Percentiles rank a stretch among this genome's conserved stretches.
phyloP scores from a whole-genome alignment of 2,797 vertebrate species.

The Anabacerthia variegaticeps region DNA sequence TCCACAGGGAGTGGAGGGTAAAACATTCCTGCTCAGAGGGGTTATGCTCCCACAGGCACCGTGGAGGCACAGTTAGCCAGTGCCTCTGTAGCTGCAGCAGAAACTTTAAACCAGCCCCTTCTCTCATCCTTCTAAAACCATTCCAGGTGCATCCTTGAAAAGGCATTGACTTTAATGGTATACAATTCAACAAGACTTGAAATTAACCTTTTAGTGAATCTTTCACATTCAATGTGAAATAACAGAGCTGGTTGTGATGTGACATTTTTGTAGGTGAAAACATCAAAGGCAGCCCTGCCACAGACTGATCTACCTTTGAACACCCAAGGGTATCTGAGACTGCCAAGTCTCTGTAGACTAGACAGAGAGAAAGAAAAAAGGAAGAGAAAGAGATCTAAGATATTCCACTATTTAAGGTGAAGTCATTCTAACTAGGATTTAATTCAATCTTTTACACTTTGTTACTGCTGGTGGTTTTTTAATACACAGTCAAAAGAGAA shows the following conservation, averaged over 20 bases:
- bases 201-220: conserved; percentile 84
- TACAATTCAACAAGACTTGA: conserved; percentile 83
- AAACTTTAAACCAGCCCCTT: not conserved
- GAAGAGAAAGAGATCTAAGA: conserved; percentile 40
- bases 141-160: conserved; percentile 26
- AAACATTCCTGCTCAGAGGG: not conserved
- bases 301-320: conserved; percentile 88
- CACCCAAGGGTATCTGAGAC: conserved; percentile 83
- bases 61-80: accelerated
- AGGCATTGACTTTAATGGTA: conserved; percentile 66
- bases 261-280: conserved; percentile 87
- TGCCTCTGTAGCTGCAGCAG: not conserved
- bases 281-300: conserved; percentile 85
- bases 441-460: conserved; percentile 63
- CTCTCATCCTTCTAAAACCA: not conserved
- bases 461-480: conserved; percentile 55
- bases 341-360: conserved; percentile 86
- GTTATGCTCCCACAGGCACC: not conserved
- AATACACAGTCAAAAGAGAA: conserved; percentile 68
- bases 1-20: not conserved
- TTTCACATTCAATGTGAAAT: conserved; percentile 81
- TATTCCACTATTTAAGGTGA: conserved; percentile 47
- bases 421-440: conserved; percentile 67
- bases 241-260: conserved; percentile 82
- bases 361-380: conserved; percentile 48